Conservation (phyloP, 2,113 vertebrate species). For the Tauraco erythrolophus region DNA sequence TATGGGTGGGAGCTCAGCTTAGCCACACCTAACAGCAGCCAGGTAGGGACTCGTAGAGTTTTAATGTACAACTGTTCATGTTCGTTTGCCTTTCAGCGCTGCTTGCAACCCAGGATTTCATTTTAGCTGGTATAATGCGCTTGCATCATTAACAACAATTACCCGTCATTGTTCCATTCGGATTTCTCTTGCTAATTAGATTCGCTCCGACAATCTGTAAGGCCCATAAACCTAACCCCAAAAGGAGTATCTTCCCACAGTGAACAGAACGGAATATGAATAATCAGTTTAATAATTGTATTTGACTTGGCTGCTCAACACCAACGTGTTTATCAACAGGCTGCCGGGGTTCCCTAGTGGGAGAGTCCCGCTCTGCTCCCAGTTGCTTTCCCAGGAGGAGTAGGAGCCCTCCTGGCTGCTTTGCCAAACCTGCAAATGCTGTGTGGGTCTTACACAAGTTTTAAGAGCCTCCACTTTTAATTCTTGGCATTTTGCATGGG, state of each 20-base stretch:
- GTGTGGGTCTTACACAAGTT: background rate
- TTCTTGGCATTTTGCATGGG: background rate
- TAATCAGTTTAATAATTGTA: slow-evolving; percentile 32
- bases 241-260: slow-evolving; percentile 49
- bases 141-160: slow-evolving; percentile 44
- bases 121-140: background rate
- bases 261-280: slow-evolving; percentile 29
- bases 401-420: background rate
- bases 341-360: background rate
- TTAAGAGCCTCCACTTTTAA: background rate
- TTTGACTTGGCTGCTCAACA: slow-evolving; percentile 14
- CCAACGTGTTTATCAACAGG: background rate
- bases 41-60: background rate
- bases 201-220: background rate
- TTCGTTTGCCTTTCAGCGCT: background rate
- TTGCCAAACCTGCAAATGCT: background rate
- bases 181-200: slow-evolving; percentile 52
- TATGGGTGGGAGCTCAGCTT: background rate
- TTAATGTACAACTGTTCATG: background rate
- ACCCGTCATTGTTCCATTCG: slow-evolving; percentile 28
- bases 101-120: background rate
- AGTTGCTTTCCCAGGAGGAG: background rate
- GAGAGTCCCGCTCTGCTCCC: background rate
- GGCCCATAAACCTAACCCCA: slow-evolving; percentile 41
- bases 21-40: background rate